Conservation (phyloP, 92 coral and sea anemone species). For the Porites cylindrica region DNA sequence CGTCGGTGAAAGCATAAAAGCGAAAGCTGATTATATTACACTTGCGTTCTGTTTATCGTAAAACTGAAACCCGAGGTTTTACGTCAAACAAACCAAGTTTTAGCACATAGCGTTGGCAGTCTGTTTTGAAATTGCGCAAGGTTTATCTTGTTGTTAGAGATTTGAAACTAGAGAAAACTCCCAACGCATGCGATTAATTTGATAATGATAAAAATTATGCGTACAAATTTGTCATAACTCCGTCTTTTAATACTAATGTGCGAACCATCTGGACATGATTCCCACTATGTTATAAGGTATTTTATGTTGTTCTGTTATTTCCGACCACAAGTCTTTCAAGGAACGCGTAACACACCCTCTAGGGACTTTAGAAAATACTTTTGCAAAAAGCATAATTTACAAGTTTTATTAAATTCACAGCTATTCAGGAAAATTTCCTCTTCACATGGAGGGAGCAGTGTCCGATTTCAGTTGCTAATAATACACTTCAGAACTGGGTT, state of each 20-base stretch:
- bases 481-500: not conserved
- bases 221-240: constrained; percentile 39
- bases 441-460: constrained; percentile 40
- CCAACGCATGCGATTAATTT: constrained; percentile 36
- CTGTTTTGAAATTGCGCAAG: constrained; percentile 34
- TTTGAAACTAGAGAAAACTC: constrained; percentile 8
- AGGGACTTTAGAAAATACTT: not conserved
- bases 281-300: constrained; percentile 8
- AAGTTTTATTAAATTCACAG: not conserved
- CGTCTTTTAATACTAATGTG: constrained; percentile 27
- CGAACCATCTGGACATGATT: constrained; percentile 42
- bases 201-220: constrained; percentile 33
- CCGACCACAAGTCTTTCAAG: not conserved
- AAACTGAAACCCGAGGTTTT: constrained; percentile 47
- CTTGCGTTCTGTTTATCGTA: constrained; percentile 31
- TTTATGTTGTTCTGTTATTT: not conserved
- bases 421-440: constrained; percentile 12
- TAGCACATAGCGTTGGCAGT: not conserved
- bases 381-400: not conserved
- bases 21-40: constrained; percentile 43
- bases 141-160: not conserved
- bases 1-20: not conserved
- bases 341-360: not conserved
- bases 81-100: constrained; percentile 4
- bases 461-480: constrained; percentile 47